Base-by-base conservation (phyloP, 2,888 invertebrate species). In the Eumacrocentrus americanus region DNA sequence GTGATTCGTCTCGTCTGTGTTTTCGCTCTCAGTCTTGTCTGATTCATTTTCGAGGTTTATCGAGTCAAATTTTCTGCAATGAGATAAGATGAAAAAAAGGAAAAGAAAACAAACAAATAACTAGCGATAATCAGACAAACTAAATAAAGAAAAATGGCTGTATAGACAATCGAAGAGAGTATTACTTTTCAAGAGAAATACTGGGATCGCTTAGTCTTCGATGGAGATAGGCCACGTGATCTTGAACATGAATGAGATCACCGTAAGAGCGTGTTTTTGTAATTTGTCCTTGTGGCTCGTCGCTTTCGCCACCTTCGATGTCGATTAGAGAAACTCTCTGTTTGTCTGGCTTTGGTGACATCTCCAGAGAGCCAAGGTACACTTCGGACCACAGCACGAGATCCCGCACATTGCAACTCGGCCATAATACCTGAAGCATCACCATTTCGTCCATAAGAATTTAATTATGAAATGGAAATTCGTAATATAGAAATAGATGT, bases 191-290 rank as follows among this genome's bases (percentile, higher is more conserved):
- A 16, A 89, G 85, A 34, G 88, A 86, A 74, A 94, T 85, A 81
- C 87, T 94, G 37, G 95, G 94, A 82, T 95, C 94, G 80, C 94
- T 94, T 68, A 89, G 89, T 65, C 94, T 85, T 60, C 95, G 83
- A 67, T 89, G 89, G 64, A 84, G 74, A 73, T 83, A 80, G 64
- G 86, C 81, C 56, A 82, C 79, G 50, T 81, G 81, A 76, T 88
- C 88, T 22, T 86, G 86, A 58, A 88, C 89, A 61, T 85, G 87
- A 66, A 90, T 84, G 58, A 95, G 82, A 81, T 95, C 92, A 66
- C 93, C 94, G 79, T 91, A 94, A 0, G 94, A 94, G 70, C 93
- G 85, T 18, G 94, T 93, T 78, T 94, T 94, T 0, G 88, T 89
- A 88, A 91, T 88, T 62, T 87, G 78, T 60, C 87, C 77, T 62